Evolutionary conservation across 2,888 invertebrate species (phyloP).

Genomic region (Leuctra nigra): DNA sequence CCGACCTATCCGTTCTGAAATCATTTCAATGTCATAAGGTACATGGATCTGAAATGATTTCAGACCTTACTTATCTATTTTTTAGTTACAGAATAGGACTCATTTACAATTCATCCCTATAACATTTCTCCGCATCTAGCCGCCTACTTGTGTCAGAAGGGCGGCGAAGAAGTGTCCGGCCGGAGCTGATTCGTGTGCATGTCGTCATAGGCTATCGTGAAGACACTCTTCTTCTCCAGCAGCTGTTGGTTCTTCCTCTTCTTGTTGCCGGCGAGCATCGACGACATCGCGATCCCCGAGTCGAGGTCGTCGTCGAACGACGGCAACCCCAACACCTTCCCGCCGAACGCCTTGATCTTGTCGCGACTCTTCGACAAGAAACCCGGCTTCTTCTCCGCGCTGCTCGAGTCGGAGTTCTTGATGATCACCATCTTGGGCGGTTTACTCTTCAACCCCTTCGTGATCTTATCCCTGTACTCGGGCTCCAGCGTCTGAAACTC

Average conservation of each 20-base stretch:
- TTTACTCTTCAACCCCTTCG: slow-evolving; percentile 28
- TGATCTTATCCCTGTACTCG: slow-evolving; percentile 44
- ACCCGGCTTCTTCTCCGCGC: slow-evolving; percentile 18
- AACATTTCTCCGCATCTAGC: not conserved
- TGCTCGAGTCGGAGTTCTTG: not conserved
- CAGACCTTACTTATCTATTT: no score
- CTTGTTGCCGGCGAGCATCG: slow-evolving; percentile 34
- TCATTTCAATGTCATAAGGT: no score
- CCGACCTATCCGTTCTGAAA: no score
- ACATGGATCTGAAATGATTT: no score
- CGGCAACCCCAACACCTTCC: slow-evolving; percentile 35
- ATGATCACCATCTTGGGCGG: not conserved
- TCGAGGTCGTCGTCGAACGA: slow-evolving; percentile 59
- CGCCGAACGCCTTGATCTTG: slow-evolving; percentile 27
- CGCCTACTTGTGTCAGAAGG: no score
- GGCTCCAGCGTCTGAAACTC: slow-evolving; percentile 46
- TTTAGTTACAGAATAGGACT: no score
- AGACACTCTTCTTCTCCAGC: slow-evolving; percentile 82
- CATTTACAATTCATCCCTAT: not conserved
- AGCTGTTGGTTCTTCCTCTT: slow-evolving; percentile 41
- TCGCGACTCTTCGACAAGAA: slow-evolving; percentile 10
- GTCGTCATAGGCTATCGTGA: slow-evolving; percentile 88
- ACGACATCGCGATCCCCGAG: slow-evolving; percentile 70
- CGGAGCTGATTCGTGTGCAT: slow-evolving; percentile 77
- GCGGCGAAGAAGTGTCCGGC: slow-evolving; percentile 73